A percentile compares a stretch with the other conserved stretches of the same genome.
These are phyloP conservation scores for Hucho hucho DNA, from an alignment of 2,113 vertebrate genomes.

Conservation along the genomic window DNA sequence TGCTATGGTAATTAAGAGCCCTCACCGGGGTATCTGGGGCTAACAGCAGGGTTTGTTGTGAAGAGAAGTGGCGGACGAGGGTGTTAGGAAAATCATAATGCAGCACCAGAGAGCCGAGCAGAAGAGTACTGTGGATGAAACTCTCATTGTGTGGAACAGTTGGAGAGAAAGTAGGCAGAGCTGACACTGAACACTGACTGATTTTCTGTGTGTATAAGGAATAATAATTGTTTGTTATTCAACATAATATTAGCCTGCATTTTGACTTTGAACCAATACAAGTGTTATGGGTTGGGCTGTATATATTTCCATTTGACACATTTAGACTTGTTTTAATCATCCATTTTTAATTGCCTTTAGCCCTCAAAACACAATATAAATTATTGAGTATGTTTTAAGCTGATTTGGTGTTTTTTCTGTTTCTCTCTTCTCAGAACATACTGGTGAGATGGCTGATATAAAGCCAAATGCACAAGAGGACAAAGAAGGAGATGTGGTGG, in stretches of 20 bases:
- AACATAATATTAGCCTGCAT: not conserved
- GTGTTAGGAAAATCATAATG: conserved; percentile 73
- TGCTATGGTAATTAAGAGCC: conserved; percentile 78
- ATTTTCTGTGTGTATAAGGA: conserved; percentile 31
- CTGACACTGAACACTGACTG: conserved; percentile 20
- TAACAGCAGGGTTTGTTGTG: conserved; percentile 78
- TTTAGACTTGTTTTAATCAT: conserved; percentile 4
- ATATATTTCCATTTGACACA: conserved; percentile 8
- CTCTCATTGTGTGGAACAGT: conserved; percentile 50
- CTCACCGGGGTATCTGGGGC: conserved; percentile 73
- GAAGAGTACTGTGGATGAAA: not conserved
- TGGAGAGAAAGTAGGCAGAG: conserved; percentile 36
- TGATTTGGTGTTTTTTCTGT: conserved; percentile 54
- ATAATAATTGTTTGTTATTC: conserved; percentile 19
- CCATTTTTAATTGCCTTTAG: not conserved
- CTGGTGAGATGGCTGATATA: conserved; percentile 77
- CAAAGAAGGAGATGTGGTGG: conserved; percentile 63
- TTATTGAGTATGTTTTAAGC: not conserved
- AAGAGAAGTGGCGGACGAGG: conserved; percentile 71
- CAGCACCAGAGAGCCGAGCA: conserved; percentile 45
- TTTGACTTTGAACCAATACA: conserved; percentile 6
- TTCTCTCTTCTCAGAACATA: conserved; percentile 49
- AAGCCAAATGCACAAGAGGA: conserved; percentile 84
- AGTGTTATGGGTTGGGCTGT: conserved; percentile 10
- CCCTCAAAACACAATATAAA: not conserved